These are phyloP conservation scores for Carlito syrichta DNA, from an alignment of 2,113 vertebrate species.

Conservation along the genomic window DNA sequence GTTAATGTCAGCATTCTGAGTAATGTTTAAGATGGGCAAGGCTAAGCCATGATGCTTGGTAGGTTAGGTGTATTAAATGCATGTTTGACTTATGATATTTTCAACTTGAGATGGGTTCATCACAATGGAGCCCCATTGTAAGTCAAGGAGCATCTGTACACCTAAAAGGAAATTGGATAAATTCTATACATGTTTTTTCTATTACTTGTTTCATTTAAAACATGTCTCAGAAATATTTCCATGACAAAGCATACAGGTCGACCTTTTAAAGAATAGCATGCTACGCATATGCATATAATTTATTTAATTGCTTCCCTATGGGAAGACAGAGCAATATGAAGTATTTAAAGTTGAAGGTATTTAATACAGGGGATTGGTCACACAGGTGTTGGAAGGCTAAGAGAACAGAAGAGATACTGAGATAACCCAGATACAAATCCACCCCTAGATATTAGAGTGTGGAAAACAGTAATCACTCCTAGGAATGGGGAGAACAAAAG, in stretches of 20 bases:
- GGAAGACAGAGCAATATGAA: neutral
- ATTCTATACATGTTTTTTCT: neutral
- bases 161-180: neutral
- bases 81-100: neutral
- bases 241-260: neutral
- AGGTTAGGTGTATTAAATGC: neutral
- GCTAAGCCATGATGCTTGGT: neutral
- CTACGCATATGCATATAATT: too few relatives aligned
- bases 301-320: neutral
- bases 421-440: neutral
- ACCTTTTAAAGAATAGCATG: neutral
- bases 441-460: accelerated
- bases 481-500: neutral
- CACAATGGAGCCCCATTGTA: neutral
- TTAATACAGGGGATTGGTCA: neutral
- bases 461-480: neutral
- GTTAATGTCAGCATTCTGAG: neutral
- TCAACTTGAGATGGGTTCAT: neutral
- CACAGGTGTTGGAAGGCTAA: neutral
- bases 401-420: neutral
- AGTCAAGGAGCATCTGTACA: neutral
- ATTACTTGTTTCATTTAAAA: neutral
- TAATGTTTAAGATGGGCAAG: neutral
- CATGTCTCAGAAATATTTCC: neutral
- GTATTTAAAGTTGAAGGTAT: neutral